phyloP scores from a whole-genome alignment of 92 coral and sea anemone genomes.

The Micromussa lordhowensis region DNA sequence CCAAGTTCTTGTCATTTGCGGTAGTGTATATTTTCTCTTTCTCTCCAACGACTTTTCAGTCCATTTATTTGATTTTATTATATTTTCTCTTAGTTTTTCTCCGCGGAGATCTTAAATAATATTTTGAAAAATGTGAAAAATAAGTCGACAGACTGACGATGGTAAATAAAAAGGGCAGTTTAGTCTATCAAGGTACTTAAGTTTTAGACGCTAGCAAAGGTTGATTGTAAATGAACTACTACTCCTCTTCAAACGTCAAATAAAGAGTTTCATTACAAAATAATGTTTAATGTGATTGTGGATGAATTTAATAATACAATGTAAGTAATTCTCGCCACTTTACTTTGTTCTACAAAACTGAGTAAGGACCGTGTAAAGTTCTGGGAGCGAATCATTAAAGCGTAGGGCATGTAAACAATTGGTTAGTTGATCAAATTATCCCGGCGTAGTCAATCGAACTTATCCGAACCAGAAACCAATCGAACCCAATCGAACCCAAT shows the following conservation, averaged over 20 bases:
- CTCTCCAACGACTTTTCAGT: no score
- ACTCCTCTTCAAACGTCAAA: slow-evolving; percentile 8
- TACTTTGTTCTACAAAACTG: no score
- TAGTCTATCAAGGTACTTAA: background rate
- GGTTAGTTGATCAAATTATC: background rate
- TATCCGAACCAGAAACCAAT: no score
- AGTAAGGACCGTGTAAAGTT: background rate
- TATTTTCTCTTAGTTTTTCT: slow-evolving; percentile 26
- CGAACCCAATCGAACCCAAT: no score
- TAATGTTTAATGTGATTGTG: background rate
- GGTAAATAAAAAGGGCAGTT: background rate
- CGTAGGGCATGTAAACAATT: no score
- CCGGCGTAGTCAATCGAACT: no score
- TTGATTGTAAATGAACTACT: slow-evolving; percentile 44
- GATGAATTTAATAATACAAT: background rate
- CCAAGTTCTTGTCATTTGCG: background rate
- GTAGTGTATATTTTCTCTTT: no score
- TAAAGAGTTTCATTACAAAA: slow-evolving; percentile 55
- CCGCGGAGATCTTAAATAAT: background rate
- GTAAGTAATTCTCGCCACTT: background rate
- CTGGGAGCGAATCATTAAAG: background rate
- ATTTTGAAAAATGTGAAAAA: background rate
- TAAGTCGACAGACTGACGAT: no score
- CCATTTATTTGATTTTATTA: no score
- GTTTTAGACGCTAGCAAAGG: background rate